phyloP scores from a whole-genome alignment of 2,797 vertebrate species.

The Remorina albescens region DNA sequence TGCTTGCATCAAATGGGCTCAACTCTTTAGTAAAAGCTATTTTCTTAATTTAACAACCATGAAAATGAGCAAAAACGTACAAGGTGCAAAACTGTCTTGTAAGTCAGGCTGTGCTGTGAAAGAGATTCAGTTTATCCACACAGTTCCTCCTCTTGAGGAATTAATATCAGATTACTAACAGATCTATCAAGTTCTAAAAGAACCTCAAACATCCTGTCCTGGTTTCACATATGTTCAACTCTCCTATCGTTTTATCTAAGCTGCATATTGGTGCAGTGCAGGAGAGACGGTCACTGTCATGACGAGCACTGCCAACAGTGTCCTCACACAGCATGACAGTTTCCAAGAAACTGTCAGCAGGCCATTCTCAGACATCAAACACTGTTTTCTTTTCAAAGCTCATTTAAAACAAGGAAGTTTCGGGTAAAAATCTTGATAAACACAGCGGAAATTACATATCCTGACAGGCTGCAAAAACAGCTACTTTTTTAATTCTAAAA shows the following conservation, averaged over 20 bases:
- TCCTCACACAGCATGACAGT: conserved; percentile 17
- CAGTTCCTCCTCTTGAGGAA: not conserved
- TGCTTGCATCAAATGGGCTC: not conserved
- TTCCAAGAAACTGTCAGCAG: not conserved
- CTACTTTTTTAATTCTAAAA: too few relatives aligned
- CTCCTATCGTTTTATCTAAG: not conserved
- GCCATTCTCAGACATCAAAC: not conserved
- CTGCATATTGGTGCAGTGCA: conserved; percentile 13
- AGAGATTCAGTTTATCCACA: not conserved
- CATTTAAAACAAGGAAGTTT: not conserved
- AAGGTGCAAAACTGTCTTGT: not conserved
- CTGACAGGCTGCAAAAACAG: too few relatives aligned
- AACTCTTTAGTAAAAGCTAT: not conserved
- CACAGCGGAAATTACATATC: not conserved
- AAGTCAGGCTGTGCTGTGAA: not conserved
- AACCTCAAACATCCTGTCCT: not conserved
- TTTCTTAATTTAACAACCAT: not conserved
- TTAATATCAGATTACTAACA: not conserved
- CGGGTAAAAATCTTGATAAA: too few relatives aligned
- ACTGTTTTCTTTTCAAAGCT: not conserved
- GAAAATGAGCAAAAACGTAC: not conserved
- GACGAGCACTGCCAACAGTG: conserved; percentile 44
- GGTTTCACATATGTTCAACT: not conserved
- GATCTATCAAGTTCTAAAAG: not conserved
- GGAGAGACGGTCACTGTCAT: conserved; percentile 22